phyloP scores from a whole-genome alignment of 1,140 invertebrate species.

The Mactra quadrangularis region DNA sequence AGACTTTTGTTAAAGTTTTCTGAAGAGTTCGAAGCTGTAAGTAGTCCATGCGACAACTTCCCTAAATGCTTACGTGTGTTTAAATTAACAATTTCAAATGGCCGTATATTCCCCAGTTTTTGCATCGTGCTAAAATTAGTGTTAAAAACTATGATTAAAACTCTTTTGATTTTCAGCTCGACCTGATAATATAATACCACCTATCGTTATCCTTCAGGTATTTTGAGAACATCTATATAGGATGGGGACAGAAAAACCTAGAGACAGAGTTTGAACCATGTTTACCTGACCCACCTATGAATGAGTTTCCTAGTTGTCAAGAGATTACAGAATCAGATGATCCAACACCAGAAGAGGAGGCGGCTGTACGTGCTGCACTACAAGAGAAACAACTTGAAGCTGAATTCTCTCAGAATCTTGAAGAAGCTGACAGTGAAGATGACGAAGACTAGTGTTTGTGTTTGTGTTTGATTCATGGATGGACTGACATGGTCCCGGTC shows the following conservation, averaged over 20 bases:
- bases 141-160: too few relatives aligned
- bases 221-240: constrained; percentile 74
- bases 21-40: too few relatives aligned
- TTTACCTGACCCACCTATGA: constrained; percentile 58
- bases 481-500: too few relatives aligned
- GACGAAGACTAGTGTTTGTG: constrained; percentile 10
- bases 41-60: too few relatives aligned
- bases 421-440: constrained; percentile 59
- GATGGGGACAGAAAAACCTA: constrained; percentile 72
- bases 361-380: constrained; percentile 65
- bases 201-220: constrained; percentile 60
- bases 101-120: too few relatives aligned
- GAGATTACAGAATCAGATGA: constrained; percentile 75
- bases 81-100: too few relatives aligned
- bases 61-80: too few relatives aligned
- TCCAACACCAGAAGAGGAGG: constrained; percentile 72
- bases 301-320: constrained; percentile 74
- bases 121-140: too few relatives aligned
- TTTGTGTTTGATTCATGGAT: too few relatives aligned
- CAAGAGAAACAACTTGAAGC: constrained; percentile 62
- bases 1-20: too few relatives aligned
- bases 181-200: too few relatives aligned
- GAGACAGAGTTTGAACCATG: constrained; percentile 65
- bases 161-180: too few relatives aligned
- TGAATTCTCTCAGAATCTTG: constrained; percentile 60